Evolutionary conservation across 2,888 invertebrate species (phyloP).

Genomic region (Lasioglossum malachurum): DNA sequence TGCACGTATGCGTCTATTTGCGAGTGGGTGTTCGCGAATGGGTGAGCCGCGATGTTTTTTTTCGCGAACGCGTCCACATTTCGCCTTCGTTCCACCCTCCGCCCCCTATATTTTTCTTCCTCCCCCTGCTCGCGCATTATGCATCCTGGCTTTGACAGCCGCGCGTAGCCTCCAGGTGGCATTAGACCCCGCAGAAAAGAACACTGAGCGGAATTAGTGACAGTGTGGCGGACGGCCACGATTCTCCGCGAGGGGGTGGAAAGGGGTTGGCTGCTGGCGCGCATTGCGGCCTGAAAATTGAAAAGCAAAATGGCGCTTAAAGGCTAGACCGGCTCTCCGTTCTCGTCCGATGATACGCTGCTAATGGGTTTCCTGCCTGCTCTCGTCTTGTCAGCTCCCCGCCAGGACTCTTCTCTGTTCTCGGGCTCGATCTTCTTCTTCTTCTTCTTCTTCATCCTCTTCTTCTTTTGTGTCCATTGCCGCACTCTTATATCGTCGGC

Average conservation of each 20-base stretch:
- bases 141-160: constrained; percentile 61
- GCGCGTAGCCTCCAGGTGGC: constrained; percentile 74
- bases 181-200: constrained; percentile 74
- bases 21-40: not conserved
- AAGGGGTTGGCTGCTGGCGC: constrained; percentile 8
- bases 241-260: constrained; percentile 24
- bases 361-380: constrained; percentile 60
- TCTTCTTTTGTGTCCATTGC: not conserved
- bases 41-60: not conserved
- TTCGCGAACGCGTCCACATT: constrained; percentile 10
- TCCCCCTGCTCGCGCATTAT: constrained; percentile 69
- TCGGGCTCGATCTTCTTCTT: constrained; percentile 1
- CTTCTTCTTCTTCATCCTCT: not conserved
- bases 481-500: constrained; percentile 22
- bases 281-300: constrained; percentile 59
- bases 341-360: constrained; percentile 52
- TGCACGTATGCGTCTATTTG: not conserved
- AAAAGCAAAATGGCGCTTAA: constrained; percentile 69
- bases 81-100: constrained; percentile 50
- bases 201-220: constrained; percentile 62
- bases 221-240: constrained; percentile 56
- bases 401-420: constrained; percentile 33
- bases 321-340: constrained; percentile 49
- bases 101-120: constrained; percentile 56
- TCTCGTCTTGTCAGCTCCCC: constrained; percentile 33